Conservation (phyloP, 2,113 vertebrate species). For the Amphiprion percula region DNA sequence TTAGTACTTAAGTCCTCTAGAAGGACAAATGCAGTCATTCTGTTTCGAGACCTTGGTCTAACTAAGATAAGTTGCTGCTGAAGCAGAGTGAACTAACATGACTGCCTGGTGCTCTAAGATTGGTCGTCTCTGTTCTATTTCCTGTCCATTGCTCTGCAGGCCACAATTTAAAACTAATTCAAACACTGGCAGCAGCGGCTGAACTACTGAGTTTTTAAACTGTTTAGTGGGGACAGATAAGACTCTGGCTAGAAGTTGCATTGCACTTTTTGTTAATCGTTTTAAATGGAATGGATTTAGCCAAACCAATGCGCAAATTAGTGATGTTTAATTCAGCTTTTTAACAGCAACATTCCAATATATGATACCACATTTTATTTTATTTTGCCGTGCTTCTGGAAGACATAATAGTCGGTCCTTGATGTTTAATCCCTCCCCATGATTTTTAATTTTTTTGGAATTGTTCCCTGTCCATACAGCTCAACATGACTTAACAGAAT, state of each 20-base stretch:
- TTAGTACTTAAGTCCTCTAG: not conserved
- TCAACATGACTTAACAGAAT: not conserved
- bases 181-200: slow-evolving; percentile 20
- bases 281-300: slow-evolving; percentile 1
- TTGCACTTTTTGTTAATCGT: not conserved
- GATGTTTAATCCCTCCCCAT: not conserved
- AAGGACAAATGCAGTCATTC: slow-evolving; percentile 17
- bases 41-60: slow-evolving; percentile 11
- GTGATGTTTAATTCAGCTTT: not conserved
- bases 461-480: not conserved
- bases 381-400: not conserved
- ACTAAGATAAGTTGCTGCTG: slow-evolving; percentile 26
- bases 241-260: not conserved
- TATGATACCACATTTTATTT: not conserved
- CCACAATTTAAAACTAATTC: slow-evolving; percentile 30
- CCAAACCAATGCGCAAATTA: slow-evolving; percentile 1
- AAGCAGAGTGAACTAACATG: slow-evolving; percentile 29
- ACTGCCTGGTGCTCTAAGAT: slow-evolving; percentile 20
- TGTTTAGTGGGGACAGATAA: not conserved
- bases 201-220: not conserved
- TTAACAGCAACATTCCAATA: not conserved
- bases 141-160: slow-evolving; percentile 37
- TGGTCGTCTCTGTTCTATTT: slow-evolving; percentile 24
- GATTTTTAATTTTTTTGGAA: not conserved
- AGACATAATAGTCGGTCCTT: not conserved